A percentile compares a stretch with the other conserved stretches of the same genome.
Evolutionary conservation across 2,888 invertebrate species (phyloP).

Genomic region (Athalia rosae): DNA sequence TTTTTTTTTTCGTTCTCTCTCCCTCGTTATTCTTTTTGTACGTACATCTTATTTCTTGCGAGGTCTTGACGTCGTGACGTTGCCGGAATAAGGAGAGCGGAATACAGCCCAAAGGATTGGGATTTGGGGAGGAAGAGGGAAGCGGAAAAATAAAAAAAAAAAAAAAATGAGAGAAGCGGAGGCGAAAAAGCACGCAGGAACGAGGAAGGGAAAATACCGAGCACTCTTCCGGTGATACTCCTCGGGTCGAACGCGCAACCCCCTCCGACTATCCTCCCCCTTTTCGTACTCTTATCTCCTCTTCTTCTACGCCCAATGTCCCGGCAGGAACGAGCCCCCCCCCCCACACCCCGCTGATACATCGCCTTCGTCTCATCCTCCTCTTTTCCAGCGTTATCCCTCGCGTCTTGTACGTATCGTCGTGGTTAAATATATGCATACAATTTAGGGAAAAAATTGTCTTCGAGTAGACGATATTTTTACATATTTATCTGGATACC

Average conservation of each 20-base stretch:
- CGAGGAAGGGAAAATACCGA: slow-evolving; percentile 39
- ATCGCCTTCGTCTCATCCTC: slow-evolving; percentile 61
- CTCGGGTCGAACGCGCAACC: slow-evolving; percentile 20
- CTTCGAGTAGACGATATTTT: slow-evolving; percentile 38
- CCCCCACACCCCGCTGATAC: slow-evolving; percentile 65
- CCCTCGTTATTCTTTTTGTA: too few relatives aligned
- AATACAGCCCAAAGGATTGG: background rate
- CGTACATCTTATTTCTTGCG: too few relatives aligned
- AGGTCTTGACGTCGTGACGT: too few relatives aligned
- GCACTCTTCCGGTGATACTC: slow-evolving; percentile 44
- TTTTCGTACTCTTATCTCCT: background rate
- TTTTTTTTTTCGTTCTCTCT: too few relatives aligned
- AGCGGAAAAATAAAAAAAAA: slow-evolving; percentile 16
- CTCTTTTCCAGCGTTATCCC: slow-evolving; percentile 52
- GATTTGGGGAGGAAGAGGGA: background rate
- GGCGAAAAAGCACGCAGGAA: slow-evolving; percentile 24
- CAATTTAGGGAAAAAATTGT: slow-evolving; percentile 15
- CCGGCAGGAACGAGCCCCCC: slow-evolving; percentile 50
- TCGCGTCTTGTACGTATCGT: slow-evolving; percentile 44
- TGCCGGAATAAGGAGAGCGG: too few relatives aligned
- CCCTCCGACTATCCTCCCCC: background rate
- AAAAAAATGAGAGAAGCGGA: slow-evolving; percentile 6
- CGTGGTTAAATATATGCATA: slow-evolving; percentile 11
- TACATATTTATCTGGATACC: background rate
- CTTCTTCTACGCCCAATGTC: slow-evolving; percentile 16